Evolutionary conservation across 92 coral and sea anemone species (phyloP).

Genomic region (Parazoanthus darwini): DNA sequence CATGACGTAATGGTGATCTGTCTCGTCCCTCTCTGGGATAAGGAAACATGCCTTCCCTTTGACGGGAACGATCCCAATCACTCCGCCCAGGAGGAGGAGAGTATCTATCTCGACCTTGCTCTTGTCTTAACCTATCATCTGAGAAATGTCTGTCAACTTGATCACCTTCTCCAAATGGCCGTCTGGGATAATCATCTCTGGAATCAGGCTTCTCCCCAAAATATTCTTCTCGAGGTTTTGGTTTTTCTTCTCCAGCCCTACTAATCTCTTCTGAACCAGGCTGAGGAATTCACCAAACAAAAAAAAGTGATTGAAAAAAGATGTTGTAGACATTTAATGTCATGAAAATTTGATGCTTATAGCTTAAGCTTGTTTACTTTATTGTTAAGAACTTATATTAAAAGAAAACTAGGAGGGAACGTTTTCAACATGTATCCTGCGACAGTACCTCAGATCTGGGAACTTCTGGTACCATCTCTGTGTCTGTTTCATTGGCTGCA

Average conservation of each 20-base stretch:
- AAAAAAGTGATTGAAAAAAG: background rate
- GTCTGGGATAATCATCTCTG: background rate
- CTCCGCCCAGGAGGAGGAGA: slow-evolving; percentile 37
- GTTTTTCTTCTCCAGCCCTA: background rate
- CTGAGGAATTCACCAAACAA: background rate
- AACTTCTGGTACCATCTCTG: background rate
- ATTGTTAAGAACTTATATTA: no score
- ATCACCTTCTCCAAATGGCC: slow-evolving; percentile 5
- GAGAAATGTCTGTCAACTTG: background rate
- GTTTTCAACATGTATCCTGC: no score
- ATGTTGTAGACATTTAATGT: background rate
- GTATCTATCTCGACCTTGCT: slow-evolving; percentile 2
- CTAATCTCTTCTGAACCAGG: slow-evolving; percentile 1
- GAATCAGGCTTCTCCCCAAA: background rate
- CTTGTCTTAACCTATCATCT: slow-evolving; percentile 2
- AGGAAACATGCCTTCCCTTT: slow-evolving; percentile 8
- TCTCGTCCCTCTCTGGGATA: slow-evolving; percentile 45
- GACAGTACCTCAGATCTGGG: background rate
- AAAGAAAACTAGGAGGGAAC: no score
- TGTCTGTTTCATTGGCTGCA: background rate
- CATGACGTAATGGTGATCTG: slow-evolving; percentile 50
- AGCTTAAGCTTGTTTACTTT: no score
- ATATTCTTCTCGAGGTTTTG: background rate
- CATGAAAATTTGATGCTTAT: background rate
- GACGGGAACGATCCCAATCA: slow-evolving; percentile 4